These are phyloP conservation scores for Rhinella marina DNA, from an alignment of 2,797 vertebrate species.

Conservation along the genomic window DNA sequence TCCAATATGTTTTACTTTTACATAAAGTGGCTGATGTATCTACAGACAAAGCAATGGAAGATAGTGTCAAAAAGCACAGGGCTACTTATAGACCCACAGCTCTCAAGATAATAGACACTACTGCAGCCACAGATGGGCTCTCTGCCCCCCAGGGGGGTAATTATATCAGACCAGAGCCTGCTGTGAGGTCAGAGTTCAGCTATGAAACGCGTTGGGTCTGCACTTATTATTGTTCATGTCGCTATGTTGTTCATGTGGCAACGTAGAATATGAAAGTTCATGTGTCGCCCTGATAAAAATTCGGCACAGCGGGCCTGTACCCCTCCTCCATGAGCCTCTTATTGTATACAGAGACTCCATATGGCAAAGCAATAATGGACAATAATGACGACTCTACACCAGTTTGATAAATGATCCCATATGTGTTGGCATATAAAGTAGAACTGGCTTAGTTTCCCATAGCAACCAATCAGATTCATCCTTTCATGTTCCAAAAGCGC, in stretches of 20 bases:
- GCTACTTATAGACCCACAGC: constrained; percentile 3
- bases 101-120: not conserved
- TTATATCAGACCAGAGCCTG: constrained; percentile 44
- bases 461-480: too few species aligned
- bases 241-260: not conserved
- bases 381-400: too few species aligned
- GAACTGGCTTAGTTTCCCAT: too few species aligned
- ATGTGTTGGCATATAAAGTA: too few species aligned
- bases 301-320: not conserved
- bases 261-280: not conserved
- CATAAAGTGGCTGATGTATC: not conserved
- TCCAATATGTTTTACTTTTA: constrained; percentile 26
- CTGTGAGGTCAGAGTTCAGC: constrained; percentile 48
- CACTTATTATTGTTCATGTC: constrained; percentile 8
- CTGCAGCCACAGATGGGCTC: constrained; percentile 33
- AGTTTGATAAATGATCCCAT: too few species aligned
- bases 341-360: too few species aligned
- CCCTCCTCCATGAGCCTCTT: too few species aligned
- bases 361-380: too few species aligned
- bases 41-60: not conserved
- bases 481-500: too few species aligned
- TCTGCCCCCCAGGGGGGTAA: not conserved
- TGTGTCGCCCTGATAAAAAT: not conserved
- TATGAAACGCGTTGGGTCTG: not conserved
- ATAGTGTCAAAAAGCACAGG: not conserved